These are phyloP conservation scores for Himalopsyche kuldschensis DNA, from an alignment of 2,888 invertebrate genomes.

Conservation along the genomic window DNA sequence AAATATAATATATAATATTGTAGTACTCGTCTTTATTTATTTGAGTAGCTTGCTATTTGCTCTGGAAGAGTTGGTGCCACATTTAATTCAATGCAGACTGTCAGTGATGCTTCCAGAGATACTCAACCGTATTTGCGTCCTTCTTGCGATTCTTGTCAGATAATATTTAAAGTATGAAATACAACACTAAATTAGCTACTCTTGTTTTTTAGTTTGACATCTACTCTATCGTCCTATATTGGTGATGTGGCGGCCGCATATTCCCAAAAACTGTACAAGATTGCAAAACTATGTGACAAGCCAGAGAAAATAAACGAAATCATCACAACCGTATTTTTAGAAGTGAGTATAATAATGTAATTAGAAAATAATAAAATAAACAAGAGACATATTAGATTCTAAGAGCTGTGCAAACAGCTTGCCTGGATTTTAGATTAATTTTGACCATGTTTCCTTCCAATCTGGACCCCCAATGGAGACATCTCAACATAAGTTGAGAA, in stretches of 20 bases:
- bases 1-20: no score
- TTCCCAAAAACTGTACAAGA: slow-evolving; percentile 63
- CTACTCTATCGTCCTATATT: slow-evolving; percentile 68
- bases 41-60: no score
- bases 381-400: no score
- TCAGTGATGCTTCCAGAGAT: background rate
- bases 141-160: no score
- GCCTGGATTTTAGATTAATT: no score
- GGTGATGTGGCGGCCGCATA: slow-evolving; percentile 68
- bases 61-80: background rate
- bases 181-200: no score
- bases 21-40: no score
- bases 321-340: slow-evolving; percentile 80
- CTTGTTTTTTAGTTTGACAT: slow-evolving; percentile 62
- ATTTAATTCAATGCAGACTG: background rate
- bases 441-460: background rate
- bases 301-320: slow-evolving; percentile 63
- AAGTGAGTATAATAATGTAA: slow-evolving; percentile 58
- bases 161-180: no score
- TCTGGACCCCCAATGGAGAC: background rate
- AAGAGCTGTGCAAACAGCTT: no score
- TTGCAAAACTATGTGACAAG: slow-evolving; percentile 52
- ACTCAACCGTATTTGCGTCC: no score
- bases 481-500: background rate
- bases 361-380: slow-evolving; percentile 19